Evolutionary conservation across 2,888 invertebrate genomes (phyloP), one percentile per base, ranked within the genome.

Genomic region (Melanotus villosus): DNA sequence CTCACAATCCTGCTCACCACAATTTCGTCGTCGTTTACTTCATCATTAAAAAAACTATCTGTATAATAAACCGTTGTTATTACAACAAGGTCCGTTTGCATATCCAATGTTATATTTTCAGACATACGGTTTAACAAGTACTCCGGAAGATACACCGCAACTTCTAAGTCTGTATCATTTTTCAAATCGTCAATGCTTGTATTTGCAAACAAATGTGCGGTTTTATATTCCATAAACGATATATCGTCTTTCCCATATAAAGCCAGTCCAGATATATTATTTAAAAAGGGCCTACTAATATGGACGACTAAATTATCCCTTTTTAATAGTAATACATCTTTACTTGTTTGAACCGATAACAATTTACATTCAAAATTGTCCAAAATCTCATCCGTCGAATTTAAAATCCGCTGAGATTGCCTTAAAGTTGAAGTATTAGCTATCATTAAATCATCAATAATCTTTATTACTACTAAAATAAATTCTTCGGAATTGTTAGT

Each of bases 341-440:
- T 38, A 16, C 7, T 57, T 18, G 38, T 30, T 2, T 68, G 59
- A 6, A 54, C 83, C 73, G 86, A 82, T 77, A 88, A 86, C 71
- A 90, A 85, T 32, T 89, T 84, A 72, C 85, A 84, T 75, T 89
- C 90, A 23, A 90, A 83, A 5, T 88, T 85, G 76, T 90, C 89
- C 57, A 92, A 82, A 70, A 91, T 85, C 10, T 87, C 86, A 80
- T 91, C 91, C 0, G 91, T 90, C 12, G 90, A 88, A 81, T 91
- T 91, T 62, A 91, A 84, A 7, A 73, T 41, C 18, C 85, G 86
- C 81, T 89, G 88, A 0, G 89, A 86, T 75, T 87, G 80, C 65
- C 73, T 70, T 38, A 83, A 67, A 4, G 73, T 65, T 12, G 66
- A 47, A 0, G 36, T 41, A 45, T 80, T 73, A 1, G 73, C 70